Evolutionary conservation across 2,888 invertebrate genomes (phyloP).

Genomic region (Spodoptera exigua): DNA sequence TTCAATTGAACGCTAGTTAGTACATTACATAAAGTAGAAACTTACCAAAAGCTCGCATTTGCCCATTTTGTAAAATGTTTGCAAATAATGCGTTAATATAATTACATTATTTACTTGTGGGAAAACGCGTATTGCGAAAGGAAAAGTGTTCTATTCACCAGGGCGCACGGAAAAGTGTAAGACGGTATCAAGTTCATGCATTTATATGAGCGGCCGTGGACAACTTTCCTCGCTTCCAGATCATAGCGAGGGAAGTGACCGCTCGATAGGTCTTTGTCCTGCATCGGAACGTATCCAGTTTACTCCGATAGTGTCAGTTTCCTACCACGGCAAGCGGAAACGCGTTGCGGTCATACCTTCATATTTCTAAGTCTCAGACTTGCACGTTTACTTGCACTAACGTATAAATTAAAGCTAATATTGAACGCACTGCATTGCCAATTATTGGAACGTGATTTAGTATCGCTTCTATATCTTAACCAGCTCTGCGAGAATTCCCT

Average conservation of each 20-base stretch:
- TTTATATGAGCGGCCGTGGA: conserved; percentile 81
- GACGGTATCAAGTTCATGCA: conserved; percentile 85
- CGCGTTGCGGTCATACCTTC: conserved; percentile 49
- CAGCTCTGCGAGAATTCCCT: conserved; percentile 5
- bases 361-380: conserved; percentile 24
- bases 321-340: conserved; percentile 69
- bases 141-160: conserved; percentile 80
- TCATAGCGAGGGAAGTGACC: conserved; percentile 81
- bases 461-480: conserved; percentile 2
- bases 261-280: conserved; percentile 86
- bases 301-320: conserved; percentile 66
- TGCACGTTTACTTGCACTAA: conserved; percentile 7
- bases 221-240: conserved; percentile 86
- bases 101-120: conserved; percentile 75
- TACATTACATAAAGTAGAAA: conserved; percentile 47
- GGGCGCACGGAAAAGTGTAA: conserved; percentile 81
- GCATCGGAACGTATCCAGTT: conserved; percentile 81
- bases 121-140: conserved; percentile 73
- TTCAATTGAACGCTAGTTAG: conserved; percentile 31
- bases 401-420: conserved; percentile 28
- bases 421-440: conserved; percentile 8
- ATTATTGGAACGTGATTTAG: conserved; percentile 1
- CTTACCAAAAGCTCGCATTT: conserved; percentile 81
- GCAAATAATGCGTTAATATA: conserved; percentile 48
- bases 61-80: conserved; percentile 68